phyloP scores from a whole-genome alignment of 92 coral and sea anemone genomes.

The Umimayanthus kanabou region DNA sequence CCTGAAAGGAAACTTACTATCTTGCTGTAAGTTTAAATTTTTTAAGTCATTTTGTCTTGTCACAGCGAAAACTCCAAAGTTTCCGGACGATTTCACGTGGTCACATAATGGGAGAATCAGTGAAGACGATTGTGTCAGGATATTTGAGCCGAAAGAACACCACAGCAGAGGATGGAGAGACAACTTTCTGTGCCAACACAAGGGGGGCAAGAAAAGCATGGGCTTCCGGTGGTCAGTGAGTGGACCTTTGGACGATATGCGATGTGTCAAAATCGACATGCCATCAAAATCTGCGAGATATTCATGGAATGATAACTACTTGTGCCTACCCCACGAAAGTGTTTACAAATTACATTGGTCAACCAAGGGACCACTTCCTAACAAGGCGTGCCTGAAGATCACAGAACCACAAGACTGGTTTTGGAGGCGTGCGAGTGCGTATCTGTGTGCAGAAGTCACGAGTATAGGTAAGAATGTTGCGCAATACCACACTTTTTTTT shows the following conservation, averaged over 20 bases:
- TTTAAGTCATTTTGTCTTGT: not conserved
- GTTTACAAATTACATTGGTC: slow-evolving; percentile 74
- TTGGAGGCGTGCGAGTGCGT: slow-evolving; percentile 57
- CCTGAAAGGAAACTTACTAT: no score
- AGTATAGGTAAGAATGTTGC: slow-evolving; percentile 62
- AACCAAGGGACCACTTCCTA: slow-evolving; percentile 49
- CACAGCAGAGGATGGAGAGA: slow-evolving; percentile 46
- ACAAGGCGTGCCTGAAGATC: slow-evolving; percentile 65
- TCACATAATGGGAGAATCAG: slow-evolving; percentile 18
- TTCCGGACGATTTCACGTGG: slow-evolving; percentile 58
- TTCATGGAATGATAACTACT: slow-evolving; percentile 63
- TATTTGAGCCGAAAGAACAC: slow-evolving; percentile 66
- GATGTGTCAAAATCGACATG: slow-evolving; percentile 44
- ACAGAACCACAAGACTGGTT: slow-evolving; percentile 76
- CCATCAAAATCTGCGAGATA: slow-evolving; percentile 44
- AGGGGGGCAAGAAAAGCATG: slow-evolving; percentile 54
- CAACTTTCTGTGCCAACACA: slow-evolving; percentile 70
- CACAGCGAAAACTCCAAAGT: slow-evolving; percentile 36
- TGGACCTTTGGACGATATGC: slow-evolving; percentile 52
- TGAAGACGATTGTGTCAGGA: slow-evolving; percentile 54
- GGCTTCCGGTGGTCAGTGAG: slow-evolving; percentile 65
- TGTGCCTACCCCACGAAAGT: slow-evolving; percentile 77
- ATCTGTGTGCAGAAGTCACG: slow-evolving; percentile 68
- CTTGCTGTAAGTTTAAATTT: no score
- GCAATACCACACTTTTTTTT: no score